phyloP scores from a whole-genome alignment of 2,888 invertebrate species.

The Drosophila acutilabella region DNA sequence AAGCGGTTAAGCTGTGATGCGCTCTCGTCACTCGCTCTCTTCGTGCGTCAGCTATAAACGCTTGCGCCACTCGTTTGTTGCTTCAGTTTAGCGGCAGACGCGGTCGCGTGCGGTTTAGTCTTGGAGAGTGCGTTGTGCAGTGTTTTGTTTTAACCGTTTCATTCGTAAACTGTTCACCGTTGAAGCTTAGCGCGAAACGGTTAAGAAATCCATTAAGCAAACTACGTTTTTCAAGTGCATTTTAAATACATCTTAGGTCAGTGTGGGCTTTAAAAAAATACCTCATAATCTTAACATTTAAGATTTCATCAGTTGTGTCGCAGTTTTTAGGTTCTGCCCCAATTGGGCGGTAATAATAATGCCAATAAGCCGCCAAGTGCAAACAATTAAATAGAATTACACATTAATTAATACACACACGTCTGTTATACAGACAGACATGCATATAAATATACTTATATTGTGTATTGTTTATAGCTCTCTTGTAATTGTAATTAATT shows the following conservation, averaged over 20 bases:
- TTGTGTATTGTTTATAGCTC: constrained; percentile 12
- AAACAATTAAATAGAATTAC: constrained; percentile 20
- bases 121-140: neutral
- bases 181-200: constrained; percentile 39
- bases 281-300: constrained; percentile 1
- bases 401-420: constrained; percentile 1
- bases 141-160: constrained; percentile 9
- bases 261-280: constrained; percentile 21
- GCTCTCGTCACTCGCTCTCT: neutral
- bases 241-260: constrained; percentile 44
- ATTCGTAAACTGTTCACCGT: constrained; percentile 10
- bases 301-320: neutral
- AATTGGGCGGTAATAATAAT: constrained; percentile 13
- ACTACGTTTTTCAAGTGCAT: constrained; percentile 35
- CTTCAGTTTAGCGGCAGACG: constrained; percentile 46
- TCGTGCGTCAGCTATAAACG: constrained; percentile 43
- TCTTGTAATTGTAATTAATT: constrained; percentile 24
- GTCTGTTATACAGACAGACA: neutral
- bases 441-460: neutral
- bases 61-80: constrained; percentile 27
- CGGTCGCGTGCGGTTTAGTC: constrained; percentile 51
- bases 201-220: constrained; percentile 34
- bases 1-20: neutral
- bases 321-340: neutral
- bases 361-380: constrained; percentile 6